Percentiles rank a stretch among this genome's conserved stretches.
Evolutionary conservation across 2,888 invertebrate species (phyloP).

Genomic region (Schizaphis graminum): DNA sequence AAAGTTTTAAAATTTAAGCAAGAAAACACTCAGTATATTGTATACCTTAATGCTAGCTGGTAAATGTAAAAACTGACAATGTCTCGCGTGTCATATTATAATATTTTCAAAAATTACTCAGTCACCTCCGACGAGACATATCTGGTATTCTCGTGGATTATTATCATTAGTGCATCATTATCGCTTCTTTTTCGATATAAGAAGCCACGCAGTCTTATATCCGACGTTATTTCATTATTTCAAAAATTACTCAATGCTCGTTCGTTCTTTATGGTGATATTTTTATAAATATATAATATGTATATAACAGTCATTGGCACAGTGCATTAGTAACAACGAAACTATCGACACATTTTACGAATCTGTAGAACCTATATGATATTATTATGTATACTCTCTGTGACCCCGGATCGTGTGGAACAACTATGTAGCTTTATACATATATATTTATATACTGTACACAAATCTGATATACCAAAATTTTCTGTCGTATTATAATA

Average conservation of each 20-base stretch:
- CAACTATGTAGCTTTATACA: neutral
- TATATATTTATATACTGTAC: neutral
- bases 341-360: neutral
- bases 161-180: neutral
- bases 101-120: neutral
- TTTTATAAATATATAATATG: neutral
- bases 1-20: neutral
- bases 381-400: neutral
- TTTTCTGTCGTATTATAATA: neutral
- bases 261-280: neutral
- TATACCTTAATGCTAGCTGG: neutral
- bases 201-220: neutral
- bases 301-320: neutral
- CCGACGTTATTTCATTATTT: neutral
- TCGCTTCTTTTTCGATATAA: neutral
- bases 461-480: neutral
- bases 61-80: neutral
- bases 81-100: neutral
- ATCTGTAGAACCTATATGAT: neutral
- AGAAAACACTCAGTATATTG: neutral
- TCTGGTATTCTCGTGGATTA: neutral
- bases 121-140: neutral
- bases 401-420: neutral
- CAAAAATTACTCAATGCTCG: neutral
- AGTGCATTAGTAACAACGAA: neutral